A percentile compares a stretch with the other conserved stretches of the same genome.
phyloP scores from a whole-genome alignment of 2,797 vertebrate species.

The Uromys caudimaculatus region DNA sequence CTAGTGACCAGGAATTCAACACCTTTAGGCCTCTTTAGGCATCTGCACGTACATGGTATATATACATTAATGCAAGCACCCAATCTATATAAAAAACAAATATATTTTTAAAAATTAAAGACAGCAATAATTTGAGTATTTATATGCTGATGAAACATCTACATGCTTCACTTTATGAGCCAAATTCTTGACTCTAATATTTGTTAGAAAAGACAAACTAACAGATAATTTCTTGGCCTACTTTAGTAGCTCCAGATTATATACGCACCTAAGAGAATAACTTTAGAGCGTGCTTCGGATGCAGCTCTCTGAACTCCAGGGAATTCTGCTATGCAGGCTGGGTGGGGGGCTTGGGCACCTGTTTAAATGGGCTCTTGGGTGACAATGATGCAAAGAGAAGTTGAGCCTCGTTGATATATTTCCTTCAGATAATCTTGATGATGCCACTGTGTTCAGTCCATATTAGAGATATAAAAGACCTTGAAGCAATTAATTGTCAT shows the following conservation, averaged over 20 bases:
- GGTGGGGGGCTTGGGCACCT: neutral
- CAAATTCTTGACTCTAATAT: constrained; percentile 19
- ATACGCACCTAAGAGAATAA: neutral
- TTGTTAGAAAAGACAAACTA: neutral
- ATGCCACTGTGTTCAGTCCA: neutral
- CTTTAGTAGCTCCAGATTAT: neutral
- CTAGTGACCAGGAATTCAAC: neutral
- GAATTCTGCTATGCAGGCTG: neutral
- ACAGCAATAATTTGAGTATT: neutral
- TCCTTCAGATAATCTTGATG: neutral
- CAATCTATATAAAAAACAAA: too few relatives aligned
- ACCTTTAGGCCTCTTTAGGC: neutral
- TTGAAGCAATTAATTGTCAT: neutral
- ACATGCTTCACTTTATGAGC: neutral
- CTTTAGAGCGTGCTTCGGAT: neutral
- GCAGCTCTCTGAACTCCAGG: neutral
- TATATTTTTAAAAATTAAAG: neutral
- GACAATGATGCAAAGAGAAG: neutral
- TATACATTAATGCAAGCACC: neutral
- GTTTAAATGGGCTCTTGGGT: neutral
- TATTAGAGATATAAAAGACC: constrained; percentile 17
- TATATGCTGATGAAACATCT: neutral
- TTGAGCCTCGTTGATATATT: neutral
- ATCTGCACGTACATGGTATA: neutral
- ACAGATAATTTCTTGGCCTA: neutral